Evolutionary conservation across 1,140 invertebrate genomes (phyloP), one percentile per base, ranked within the genome.

Genomic region (Diorhabda sublineata): DNA sequence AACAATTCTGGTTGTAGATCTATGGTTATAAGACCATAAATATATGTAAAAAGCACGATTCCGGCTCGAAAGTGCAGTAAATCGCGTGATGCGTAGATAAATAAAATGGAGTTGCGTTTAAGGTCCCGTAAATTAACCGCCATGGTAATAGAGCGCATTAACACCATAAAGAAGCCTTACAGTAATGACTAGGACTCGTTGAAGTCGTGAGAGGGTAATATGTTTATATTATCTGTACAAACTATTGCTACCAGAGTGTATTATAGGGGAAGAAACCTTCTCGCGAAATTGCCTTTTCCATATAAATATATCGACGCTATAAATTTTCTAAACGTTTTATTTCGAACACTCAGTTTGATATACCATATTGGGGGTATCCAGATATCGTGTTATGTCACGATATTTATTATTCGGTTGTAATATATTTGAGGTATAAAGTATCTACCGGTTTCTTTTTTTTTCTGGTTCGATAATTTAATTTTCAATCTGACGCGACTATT

Each of bases 81-180:
- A 66, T 66, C 58, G 65, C 59, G 65, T 59, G 65, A 66, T 66
- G 65, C 65, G 65, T 66, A 66, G 65, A 66, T 66, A 66, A 66
- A 66, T 66, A 66, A 57, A 66, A 66, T 59, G 65, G 58, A 60
- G 45, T 56, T 66, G 56, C 59, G 65, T 66, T 66, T 66, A 59
- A 66, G 65, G 8, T 41, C 65, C 57, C 58, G 65, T 66, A 66
- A 52, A 64, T 64, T 64, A 45, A 57, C 63, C 67, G 72, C 69
- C 5, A 67, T 66, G 74, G 76, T 81, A 79, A 80, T 78, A 80
- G 75, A 76, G 77, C 79, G 78, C 79, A 81, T 81, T 81, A 81
- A 80, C 79, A 79, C 79, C 79, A 81, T 81, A 81, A 81, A 81
- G 70, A 78, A 81, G 78, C 78, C 78, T 81, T 81, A 79, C 71